Evolutionary conservation across 2,888 invertebrate species (phyloP), one percentile per base, ranked within the genome.

Genomic region (Callimorpha dominula): DNA sequence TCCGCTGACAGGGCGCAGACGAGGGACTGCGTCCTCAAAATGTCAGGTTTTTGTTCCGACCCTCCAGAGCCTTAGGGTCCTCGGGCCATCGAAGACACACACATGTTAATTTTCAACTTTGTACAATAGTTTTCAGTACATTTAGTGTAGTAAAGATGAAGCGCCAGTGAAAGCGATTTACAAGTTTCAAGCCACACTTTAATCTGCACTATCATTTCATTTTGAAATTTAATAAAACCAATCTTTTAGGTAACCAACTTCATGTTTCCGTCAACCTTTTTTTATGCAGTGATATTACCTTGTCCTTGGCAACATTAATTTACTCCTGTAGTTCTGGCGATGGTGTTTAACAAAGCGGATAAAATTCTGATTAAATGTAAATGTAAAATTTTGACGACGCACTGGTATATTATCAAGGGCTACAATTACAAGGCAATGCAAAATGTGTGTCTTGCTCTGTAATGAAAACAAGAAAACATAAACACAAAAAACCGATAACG

Each of bases 61-160:
- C 80, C 73, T 15, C 63, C 17, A 70, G 31, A 65, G 50, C 54
- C 43, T 20, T 11, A 17, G 8, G 65, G 49, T n/a, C 57, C 71
- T 40, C 46, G 40, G 82, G 81, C 81, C 81, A 74, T 20, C 57
- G 70, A 72, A 74, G 73, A 81, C 77, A 83, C 81, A 70, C 68
- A 78, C 75, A 80, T 75, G 82, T 80, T 84, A 76, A 82, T 84
- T 78, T 82, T 73, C 74, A 78, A 82, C 84, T 78, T 80, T 78
- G 72, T 72, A 68, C 65, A 68, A 68, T 43, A 66, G 71, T 81
- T 65, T 78, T 76, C 62, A 43, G 71, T 72, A 81, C 46, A 68
- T 74, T 83, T 79, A 70, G 70, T 40, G 70, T 74, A 74, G 68
- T 17, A 31, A 4, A 8, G 71, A 66, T 72, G 64, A 50, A 66